Percentiles rank a stretch among this genome's conserved stretches.
Conservation (phyloP, 2,113 vertebrate species). For the Clupea harengus region DNA sequence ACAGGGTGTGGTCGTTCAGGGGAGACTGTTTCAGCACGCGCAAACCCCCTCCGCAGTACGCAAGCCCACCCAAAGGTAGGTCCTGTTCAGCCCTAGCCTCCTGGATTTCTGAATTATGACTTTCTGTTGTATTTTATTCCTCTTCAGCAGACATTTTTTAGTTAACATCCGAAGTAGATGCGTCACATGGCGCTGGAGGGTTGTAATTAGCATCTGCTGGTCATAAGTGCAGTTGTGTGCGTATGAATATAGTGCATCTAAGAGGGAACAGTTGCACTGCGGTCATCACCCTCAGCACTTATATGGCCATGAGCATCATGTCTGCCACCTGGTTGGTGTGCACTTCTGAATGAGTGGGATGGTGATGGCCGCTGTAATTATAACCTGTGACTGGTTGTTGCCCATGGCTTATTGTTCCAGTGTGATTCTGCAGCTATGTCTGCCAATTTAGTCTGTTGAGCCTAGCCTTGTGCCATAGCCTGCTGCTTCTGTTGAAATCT, state of each 20-base stretch:
- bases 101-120: background rate
- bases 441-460: no score
- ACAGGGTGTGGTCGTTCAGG: conserved; percentile 81
- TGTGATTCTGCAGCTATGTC: no score
- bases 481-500: no score
- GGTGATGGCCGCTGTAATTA: background rate
- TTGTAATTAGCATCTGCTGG: background rate
- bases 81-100: background rate
- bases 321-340: background rate
- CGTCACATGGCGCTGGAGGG: background rate
- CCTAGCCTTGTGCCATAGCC: no score
- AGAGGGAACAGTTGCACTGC: background rate
- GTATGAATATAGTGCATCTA: background rate
- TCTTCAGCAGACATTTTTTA: background rate
- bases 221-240: background rate
- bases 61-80: conserved; percentile 89
- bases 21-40: conserved; percentile 85
- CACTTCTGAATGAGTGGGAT: background rate
- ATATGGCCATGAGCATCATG: background rate
- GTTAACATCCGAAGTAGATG: background rate
- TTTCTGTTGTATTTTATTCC: background rate
- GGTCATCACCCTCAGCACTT: background rate
- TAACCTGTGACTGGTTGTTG: background rate
- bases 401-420: background rate
- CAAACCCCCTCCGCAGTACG: conserved; percentile 71